Evolutionary conservation across 2,888 invertebrate genomes (phyloP).

Genomic region (Dryadula phaetusa): DNA sequence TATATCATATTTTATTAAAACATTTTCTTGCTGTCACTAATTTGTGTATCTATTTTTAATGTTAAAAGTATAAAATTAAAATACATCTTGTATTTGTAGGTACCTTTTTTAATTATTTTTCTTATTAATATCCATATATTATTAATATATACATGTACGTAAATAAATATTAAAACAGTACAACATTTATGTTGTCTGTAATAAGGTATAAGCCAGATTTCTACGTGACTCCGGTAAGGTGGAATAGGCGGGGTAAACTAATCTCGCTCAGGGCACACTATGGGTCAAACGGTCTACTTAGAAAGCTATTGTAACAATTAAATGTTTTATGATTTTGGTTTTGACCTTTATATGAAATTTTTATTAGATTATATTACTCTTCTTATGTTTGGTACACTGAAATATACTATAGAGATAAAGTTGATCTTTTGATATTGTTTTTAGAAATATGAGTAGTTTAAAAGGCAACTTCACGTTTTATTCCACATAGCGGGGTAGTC

Average conservation of each 20-base stretch:
- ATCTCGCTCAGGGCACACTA: constrained; percentile 28
- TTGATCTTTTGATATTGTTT: background rate
- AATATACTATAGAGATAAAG: background rate
- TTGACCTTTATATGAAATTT: constrained; percentile 20
- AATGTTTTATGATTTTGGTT: constrained; percentile 29
- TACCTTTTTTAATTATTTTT: no score
- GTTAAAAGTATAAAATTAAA: background rate
- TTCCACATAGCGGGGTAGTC: no score
- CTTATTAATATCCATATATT: no score
- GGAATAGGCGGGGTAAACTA: constrained; percentile 24
- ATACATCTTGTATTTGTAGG: no score
- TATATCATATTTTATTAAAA: no score
- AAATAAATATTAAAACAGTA: constrained; percentile 15
- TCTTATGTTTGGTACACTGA: background rate
- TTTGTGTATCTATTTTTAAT: no score
- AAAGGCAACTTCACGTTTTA: no score
- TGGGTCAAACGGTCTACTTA: constrained; percentile 31
- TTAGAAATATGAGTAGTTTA: background rate
- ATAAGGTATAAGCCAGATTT: constrained; percentile 48
- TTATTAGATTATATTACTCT: background rate
- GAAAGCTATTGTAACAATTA: constrained; percentile 35
- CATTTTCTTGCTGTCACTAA: no score
- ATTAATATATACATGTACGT: background rate
- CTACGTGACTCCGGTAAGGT: constrained; percentile 48
- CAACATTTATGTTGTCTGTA: constrained; percentile 47